Conservation (phyloP, 1,140 invertebrate species). For the Drosophila watanabei region DNA sequence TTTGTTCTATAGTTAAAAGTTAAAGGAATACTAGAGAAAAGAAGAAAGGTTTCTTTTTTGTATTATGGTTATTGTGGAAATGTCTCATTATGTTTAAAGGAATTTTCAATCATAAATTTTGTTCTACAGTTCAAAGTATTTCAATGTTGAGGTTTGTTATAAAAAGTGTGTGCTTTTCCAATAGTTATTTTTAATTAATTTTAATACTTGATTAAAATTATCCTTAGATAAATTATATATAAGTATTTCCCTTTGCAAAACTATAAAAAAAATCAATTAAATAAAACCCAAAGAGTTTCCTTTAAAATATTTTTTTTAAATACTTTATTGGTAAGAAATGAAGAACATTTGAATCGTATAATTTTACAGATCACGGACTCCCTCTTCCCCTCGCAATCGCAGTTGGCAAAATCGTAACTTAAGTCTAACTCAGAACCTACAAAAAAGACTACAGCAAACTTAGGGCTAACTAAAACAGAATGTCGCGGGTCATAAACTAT, state of each 20-base stretch:
- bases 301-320: constrained; percentile 11
- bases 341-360: not conserved
- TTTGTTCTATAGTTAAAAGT: no score
- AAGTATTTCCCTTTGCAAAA: not conserved
- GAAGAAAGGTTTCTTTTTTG: no score
- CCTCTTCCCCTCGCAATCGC: not conserved
- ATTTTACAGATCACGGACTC: constrained; percentile 4
- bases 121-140: not conserved
- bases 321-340: constrained; percentile 27
- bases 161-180: not conserved
- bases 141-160: not conserved
- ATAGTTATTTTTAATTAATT: not conserved
- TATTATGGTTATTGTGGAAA: no score
- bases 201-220: not conserved
- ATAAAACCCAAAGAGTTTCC: not conserved
- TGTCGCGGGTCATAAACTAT: constrained; percentile 61
- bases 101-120: no score
- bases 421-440: constrained; percentile 47
- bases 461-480: constrained; percentile 53
- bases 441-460: constrained; percentile 44
- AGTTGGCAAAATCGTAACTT: constrained; percentile 35
- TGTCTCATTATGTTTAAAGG: no score
- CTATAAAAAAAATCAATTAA: not conserved
- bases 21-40: no score
- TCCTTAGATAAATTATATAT: not conserved